A percentile compares a stretch with the other conserved stretches of the same genome.
These are phyloP conservation scores for Ptyas mucosa DNA, from an alignment of 2,113 vertebrate species.

Conservation along the genomic window DNA sequence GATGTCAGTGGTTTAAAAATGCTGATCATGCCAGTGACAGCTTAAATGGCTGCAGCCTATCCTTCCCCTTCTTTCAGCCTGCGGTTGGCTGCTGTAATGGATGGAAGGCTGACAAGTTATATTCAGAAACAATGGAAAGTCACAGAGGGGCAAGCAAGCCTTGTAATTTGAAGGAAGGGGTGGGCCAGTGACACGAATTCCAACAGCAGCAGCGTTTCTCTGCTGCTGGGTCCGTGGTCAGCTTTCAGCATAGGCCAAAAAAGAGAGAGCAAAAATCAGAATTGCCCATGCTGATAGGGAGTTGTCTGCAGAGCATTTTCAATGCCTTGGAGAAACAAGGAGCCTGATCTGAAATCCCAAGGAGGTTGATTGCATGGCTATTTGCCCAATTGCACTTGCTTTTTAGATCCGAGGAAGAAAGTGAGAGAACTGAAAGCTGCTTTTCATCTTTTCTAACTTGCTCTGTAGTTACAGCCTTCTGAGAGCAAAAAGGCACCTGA, in stretches of 20 bases:
- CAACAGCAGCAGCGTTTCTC: constrained; percentile 46
- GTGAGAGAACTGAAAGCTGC: constrained; percentile 26
- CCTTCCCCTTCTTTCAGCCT: constrained; percentile 50
- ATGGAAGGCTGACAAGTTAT: constrained; percentile 63
- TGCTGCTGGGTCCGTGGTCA: constrained; percentile 7
- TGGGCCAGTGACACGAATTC: constrained; percentile 42
- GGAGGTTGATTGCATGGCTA: constrained; percentile 35
- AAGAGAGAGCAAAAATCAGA: neutral
- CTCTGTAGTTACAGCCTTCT: constrained; percentile 44
- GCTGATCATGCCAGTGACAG: constrained; percentile 71
- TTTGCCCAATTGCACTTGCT: constrained; percentile 28
- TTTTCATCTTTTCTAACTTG: constrained; percentile 33
- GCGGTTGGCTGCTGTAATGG: constrained; percentile 48
- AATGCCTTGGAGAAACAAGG: constrained; percentile 37
- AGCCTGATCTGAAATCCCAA: constrained; percentile 43
- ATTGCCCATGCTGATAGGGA: neutral
- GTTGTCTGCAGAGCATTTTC: neutral
- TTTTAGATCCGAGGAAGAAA: constrained; percentile 27
- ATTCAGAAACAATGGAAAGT: constrained; percentile 55
- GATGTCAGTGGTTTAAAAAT: constrained; percentile 72
- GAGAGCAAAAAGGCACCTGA: constrained; percentile 37
- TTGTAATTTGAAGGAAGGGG: constrained; percentile 54
- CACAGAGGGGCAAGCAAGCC: constrained; percentile 51
- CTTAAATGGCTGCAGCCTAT: constrained; percentile 68
- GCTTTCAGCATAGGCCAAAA: neutral